Conservation (phyloP, 1,140 invertebrate species). For the Drosophila trapezifrons region DNA sequence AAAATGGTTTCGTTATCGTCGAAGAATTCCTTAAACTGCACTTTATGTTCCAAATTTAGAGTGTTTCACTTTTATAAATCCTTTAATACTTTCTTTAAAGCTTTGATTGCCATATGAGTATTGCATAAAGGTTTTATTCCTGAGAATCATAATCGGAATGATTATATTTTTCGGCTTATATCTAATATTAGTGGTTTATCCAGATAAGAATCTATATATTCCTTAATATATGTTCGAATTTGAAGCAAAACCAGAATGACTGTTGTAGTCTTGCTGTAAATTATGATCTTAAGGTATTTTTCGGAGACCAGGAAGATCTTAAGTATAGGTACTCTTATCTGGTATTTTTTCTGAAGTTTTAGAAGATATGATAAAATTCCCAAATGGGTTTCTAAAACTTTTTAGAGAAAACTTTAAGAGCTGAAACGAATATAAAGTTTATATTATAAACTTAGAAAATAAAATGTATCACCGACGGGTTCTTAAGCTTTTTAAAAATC, state of each 20-base stretch:
- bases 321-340: too few relatives aligned
- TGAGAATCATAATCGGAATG: too few relatives aligned
- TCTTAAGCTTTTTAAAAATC: neutral
- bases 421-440: too few relatives aligned
- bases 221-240: neutral
- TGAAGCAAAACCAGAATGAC: accelerated
- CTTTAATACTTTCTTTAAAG: too few relatives aligned
- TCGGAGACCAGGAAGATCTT: too few relatives aligned
- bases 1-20: neutral
- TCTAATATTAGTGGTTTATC: neutral
- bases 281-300: neutral
- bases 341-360: too few relatives aligned
- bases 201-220: neutral
- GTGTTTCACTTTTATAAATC: neutral
- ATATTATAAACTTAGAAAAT: too few relatives aligned
- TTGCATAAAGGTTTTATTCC: too few relatives aligned
- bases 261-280: neutral
- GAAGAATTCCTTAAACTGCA: neutral
- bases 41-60: neutral
- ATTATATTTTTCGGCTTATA: neutral
- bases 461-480: neutral
- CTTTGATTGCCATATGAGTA: too few relatives aligned
- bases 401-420: too few relatives aligned
- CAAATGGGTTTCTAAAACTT: too few relatives aligned
- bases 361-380: too few relatives aligned